phyloP scores from a whole-genome alignment of 2,113 vertebrate genomes.

The Alethe diademata region DNA sequence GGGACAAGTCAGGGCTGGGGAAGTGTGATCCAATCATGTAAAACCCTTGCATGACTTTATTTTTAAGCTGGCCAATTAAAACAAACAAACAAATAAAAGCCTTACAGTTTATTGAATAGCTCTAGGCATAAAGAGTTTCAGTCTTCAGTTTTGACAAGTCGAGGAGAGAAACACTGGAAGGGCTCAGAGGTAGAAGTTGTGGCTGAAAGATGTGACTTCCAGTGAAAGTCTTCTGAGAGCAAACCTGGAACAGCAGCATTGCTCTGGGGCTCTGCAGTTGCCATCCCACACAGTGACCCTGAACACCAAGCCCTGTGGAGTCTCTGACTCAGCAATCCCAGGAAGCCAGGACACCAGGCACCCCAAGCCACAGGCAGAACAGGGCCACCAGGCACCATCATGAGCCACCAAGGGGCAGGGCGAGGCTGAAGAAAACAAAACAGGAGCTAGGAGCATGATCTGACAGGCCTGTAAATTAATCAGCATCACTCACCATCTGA shows the following conservation, averaged over 20 bases:
- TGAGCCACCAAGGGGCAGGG: fast-evolving
- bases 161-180: not conserved
- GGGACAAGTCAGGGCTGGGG: not conserved
- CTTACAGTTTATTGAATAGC: not conserved
- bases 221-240: not conserved
- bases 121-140: not conserved
- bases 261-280: not conserved
- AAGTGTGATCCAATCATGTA: fast-evolving
- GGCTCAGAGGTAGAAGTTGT: not conserved
- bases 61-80: not conserved
- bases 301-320: not conserved
- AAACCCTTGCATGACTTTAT: not conserved
- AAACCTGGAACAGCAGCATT: not conserved
- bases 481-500: not conserved
- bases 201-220: not conserved
- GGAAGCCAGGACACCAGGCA: not conserved
- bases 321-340: not conserved
- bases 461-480: not conserved
- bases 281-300: not conserved
- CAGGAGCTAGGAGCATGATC: not conserved
- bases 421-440: not conserved
- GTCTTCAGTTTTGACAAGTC: not conserved
- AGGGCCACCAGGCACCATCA: not conserved
- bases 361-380: not conserved
- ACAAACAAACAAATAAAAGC: not conserved